Conservation (phyloP, 2,797 vertebrate species). For the Mormyrus proboscirostris region DNA sequence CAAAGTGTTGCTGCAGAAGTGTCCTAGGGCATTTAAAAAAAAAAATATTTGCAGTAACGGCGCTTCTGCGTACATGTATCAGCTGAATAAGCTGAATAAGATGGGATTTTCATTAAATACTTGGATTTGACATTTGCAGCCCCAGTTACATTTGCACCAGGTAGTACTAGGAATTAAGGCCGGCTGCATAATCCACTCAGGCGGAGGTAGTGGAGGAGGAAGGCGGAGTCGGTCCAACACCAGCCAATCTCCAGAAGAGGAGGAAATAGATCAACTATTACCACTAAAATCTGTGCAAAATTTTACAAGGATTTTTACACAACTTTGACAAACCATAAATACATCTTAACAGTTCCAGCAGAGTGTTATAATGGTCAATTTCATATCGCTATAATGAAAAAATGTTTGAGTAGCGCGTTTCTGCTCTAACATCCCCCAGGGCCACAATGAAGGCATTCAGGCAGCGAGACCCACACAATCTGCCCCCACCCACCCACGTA, state of each 20-base stretch:
- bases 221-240: neutral
- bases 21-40: neutral
- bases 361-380: neutral
- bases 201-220: neutral
- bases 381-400: neutral
- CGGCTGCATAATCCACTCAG: neutral
- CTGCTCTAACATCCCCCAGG: neutral
- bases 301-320: neutral
- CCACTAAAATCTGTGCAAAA: neutral
- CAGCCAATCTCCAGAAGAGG: neutral
- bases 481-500: no score
- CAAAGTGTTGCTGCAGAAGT: neutral
- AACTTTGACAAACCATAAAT: neutral
- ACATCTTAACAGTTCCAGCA: neutral
- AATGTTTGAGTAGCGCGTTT: neutral
- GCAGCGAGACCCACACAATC: neutral
- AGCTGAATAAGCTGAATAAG: neutral
- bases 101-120: neutral
- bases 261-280: neutral
- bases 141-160: neutral
- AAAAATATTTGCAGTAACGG: neutral
- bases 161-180: neutral
- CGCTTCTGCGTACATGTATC: neutral
- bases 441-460: neutral
- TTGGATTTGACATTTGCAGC: neutral